Evolutionary conservation across 2,113 vertebrate genomes (phyloP).

Genomic region (Pyrgilauda ruficollis): DNA sequence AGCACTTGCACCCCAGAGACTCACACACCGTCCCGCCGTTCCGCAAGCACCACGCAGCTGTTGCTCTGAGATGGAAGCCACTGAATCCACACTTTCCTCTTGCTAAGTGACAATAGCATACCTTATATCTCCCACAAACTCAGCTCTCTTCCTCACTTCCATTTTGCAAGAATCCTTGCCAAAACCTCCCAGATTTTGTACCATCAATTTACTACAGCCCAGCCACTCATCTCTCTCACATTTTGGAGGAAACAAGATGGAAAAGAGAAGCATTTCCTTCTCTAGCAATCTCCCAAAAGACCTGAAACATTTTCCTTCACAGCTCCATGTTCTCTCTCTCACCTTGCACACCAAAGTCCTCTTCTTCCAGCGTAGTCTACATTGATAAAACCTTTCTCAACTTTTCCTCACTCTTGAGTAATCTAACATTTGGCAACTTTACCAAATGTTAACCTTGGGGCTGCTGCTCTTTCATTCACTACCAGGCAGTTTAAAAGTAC

Average conservation of each 20-base stretch:
- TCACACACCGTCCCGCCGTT: rapidly evolving
- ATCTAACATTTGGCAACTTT: not conserved
- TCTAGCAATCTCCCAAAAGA: not conserved
- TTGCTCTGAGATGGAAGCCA: not conserved
- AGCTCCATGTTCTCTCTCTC: not conserved
- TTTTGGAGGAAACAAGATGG: not conserved
- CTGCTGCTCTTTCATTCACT: not conserved
- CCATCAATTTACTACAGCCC: not conserved
- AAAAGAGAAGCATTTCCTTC: not conserved
- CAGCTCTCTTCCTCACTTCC: not conserved
- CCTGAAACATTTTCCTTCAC: not conserved
- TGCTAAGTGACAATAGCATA: not conserved
- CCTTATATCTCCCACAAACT: not conserved
- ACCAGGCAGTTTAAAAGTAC: not conserved
- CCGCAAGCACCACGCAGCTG: not conserved
- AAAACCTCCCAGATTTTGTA: not conserved
- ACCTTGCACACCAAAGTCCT: constrained; percentile 37
- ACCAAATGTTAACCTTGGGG: constrained; percentile 7
- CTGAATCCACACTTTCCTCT: not conserved
- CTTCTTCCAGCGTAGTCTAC: constrained; percentile 35
- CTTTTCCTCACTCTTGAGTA: not conserved
- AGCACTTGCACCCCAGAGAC: not conserved
- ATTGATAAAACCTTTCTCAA: constrained; percentile 1
- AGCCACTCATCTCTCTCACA: not conserved
- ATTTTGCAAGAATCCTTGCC: not conserved